These are phyloP conservation scores for Umimayanthus kanabou DNA, from an alignment of 92 coral and sea anemone species.

Conservation along the genomic window DNA sequence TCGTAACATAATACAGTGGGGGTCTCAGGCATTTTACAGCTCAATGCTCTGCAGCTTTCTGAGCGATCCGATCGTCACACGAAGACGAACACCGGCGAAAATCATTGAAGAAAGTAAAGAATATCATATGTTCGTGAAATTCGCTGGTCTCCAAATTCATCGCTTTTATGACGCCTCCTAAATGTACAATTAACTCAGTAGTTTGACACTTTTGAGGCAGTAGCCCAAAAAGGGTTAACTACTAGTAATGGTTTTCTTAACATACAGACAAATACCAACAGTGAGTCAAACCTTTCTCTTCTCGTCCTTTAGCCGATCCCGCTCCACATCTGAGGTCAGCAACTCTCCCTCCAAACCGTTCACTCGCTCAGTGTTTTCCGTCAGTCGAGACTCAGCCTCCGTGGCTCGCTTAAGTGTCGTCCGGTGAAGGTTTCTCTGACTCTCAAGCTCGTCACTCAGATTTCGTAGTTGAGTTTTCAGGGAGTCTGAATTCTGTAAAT, in stretches of 20 bases:
- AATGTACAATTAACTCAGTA: too few species aligned
- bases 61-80: too few species aligned
- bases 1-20: too few species aligned
- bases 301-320: slow-evolving; percentile 90
- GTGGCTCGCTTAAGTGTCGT: slow-evolving; percentile 93
- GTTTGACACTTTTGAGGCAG: too few species aligned
- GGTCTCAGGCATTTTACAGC: too few species aligned
- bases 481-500: slow-evolving; percentile 78
- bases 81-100: too few species aligned
- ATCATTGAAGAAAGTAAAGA: too few species aligned
- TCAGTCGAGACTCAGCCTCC: slow-evolving; percentile 89
- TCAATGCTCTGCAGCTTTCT: too few species aligned
- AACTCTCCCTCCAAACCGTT: slow-evolving; percentile 95
- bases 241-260: neutral
- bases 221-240: too few species aligned
- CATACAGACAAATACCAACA: neutral
- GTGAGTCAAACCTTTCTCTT: slow-evolving; percentile 73
- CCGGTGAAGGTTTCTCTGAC: slow-evolving; percentile 90
- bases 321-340: slow-evolving; percentile 92
- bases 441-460: slow-evolving; percentile 89
- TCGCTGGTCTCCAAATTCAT: too few species aligned
- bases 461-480: slow-evolving; percentile 73
- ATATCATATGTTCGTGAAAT: too few species aligned
- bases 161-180: too few species aligned
- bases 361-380: slow-evolving; percentile 82